Percentiles rank a stretch among this genome's conserved stretches.
Evolutionary conservation across 2,888 invertebrate genomes (phyloP).

Genomic region (Monopis laevigella): DNA sequence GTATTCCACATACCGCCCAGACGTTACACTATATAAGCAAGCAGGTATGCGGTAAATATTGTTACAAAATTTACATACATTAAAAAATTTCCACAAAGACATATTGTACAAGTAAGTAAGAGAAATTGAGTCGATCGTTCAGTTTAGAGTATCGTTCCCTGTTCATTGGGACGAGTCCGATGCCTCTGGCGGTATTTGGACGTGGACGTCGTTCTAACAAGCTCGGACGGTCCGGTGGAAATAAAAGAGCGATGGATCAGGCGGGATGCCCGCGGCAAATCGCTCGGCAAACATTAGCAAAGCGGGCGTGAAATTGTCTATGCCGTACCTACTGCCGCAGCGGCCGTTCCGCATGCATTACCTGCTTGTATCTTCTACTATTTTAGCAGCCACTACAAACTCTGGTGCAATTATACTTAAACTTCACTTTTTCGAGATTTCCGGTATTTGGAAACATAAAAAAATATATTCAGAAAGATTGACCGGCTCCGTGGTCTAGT

Average conservation of each 20-base stretch:
- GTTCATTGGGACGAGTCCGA: slow-evolving; percentile 8
- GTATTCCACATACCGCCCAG: background rate
- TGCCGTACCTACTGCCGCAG: slow-evolving; percentile 25
- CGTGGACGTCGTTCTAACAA: slow-evolving; percentile 22
- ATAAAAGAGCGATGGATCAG: slow-evolving; percentile 20
- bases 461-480: too few relatives aligned
- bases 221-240: slow-evolving; percentile 26
- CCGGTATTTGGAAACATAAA: too few relatives aligned
- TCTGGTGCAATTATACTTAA: too few relatives aligned
- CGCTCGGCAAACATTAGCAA: slow-evolving; percentile 54
- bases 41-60: background rate
- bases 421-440: too few relatives aligned
- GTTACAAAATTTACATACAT: slow-evolving; percentile 4
- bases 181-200: slow-evolving; percentile 12
- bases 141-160: slow-evolving; percentile 8
- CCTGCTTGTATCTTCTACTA: slow-evolving; percentile 14
- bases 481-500: too few relatives aligned
- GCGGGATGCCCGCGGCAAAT: slow-evolving; percentile 38
- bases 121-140: slow-evolving; percentile 7
- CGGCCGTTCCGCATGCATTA: slow-evolving; percentile 38
- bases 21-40: background rate
- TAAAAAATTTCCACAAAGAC: background rate
- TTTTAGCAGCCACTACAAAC: too few relatives aligned
- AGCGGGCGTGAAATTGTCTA: slow-evolving; percentile 57
- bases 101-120: background rate